Evolutionary conservation across 2,797 vertebrate genomes (phyloP).

Genomic region (Miichthys miiuy): DNA sequence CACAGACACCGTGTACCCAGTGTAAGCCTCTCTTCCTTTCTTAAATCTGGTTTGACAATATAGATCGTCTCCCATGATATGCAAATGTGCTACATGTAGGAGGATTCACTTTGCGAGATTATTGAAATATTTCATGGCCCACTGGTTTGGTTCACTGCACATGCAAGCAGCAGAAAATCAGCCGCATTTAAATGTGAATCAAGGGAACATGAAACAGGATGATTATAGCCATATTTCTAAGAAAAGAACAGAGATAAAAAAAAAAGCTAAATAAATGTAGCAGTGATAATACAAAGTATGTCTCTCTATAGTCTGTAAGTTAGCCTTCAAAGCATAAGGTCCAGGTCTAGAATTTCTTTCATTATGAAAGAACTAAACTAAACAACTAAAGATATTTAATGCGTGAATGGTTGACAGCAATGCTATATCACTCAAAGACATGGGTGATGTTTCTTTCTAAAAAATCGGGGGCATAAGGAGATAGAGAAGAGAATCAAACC

Average conservation of each 20-base stretch:
- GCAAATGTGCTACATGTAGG: conserved; percentile 67
- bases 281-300: conserved; percentile 22
- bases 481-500: conserved; percentile 15
- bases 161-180: conserved; percentile 68
- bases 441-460: not conserved
- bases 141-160: conserved; percentile 68
- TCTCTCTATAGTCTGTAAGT: conserved; percentile 7
- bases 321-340: conserved; percentile 15
- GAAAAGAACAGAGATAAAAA: conserved; percentile 19
- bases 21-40: conserved; percentile 32
- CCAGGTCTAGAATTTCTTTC: not conserved
- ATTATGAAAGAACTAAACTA: too few relatives aligned
- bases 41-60: conserved; percentile 62
- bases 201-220: conserved; percentile 51
- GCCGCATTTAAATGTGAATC: conserved; percentile 61
- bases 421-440: not conserved
- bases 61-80: conserved; percentile 71
- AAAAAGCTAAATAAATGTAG: conserved; percentile 8
- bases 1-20: conserved; percentile 38
- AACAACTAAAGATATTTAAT: conserved; percentile 25
- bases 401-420: not conserved
- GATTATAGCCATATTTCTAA: conserved; percentile 57
- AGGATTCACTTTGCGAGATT: conserved; percentile 72
- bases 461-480: not conserved
- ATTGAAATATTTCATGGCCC: conserved; percentile 72